Evolutionary conservation across 1,140 invertebrate species (phyloP).

Genomic region (Micrasema longulum): DNA sequence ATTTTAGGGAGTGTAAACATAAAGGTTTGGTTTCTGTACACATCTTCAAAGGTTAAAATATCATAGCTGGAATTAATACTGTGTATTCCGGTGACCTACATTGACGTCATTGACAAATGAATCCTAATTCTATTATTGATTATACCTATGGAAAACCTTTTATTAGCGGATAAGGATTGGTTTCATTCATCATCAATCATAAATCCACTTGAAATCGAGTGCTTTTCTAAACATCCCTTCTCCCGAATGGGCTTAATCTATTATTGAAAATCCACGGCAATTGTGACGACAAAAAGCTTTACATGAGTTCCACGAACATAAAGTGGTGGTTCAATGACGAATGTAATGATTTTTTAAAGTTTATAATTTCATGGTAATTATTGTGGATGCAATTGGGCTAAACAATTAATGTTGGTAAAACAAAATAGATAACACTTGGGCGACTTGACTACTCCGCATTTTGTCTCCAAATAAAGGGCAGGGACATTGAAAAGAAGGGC

Average conservation of each 20-base stretch:
- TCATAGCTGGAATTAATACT: too few species aligned
- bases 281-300: not conserved
- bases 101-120: conserved; percentile 14
- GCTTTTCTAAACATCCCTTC: conserved; percentile 10
- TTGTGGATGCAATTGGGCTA: too few species aligned
- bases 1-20: too few species aligned
- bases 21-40: too few species aligned
- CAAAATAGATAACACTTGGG: too few species aligned
- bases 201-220: conserved; percentile 32
- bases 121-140: conserved; percentile 10
- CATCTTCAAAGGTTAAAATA: too few species aligned
- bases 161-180: conserved; percentile 21
- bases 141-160: conserved; percentile 12
- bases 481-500: too few species aligned
- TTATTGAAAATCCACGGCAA: conserved; percentile 12
- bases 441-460: too few species aligned
- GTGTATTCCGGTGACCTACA: not conserved
- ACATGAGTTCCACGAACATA: not conserved
- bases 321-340: conserved; percentile 6
- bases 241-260: conserved; percentile 11
- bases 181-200: conserved; percentile 27
- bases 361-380: too few species aligned
- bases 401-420: too few species aligned
- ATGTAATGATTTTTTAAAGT: too few species aligned
- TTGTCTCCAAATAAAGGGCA: too few species aligned